phyloP scores from a whole-genome alignment of 2,797 vertebrate species.

The Xenops minutus region DNA sequence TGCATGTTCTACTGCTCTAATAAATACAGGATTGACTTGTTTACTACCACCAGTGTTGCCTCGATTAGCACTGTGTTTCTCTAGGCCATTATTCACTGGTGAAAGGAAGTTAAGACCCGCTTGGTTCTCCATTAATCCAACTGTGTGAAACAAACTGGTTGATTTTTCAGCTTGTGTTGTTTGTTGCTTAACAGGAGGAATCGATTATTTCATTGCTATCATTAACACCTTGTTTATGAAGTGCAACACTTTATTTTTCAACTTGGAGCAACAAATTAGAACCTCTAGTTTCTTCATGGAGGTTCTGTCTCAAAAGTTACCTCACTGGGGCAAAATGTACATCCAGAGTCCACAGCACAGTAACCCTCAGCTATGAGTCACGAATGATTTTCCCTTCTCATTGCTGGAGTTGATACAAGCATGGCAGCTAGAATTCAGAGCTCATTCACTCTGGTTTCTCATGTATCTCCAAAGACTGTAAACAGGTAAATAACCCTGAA shows the following conservation, averaged over 20 bases:
- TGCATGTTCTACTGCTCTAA: constrained; percentile 65
- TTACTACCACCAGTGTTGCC: constrained; percentile 53
- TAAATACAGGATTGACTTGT: constrained; percentile 74
- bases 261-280: not conserved
- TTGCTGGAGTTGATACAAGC: not conserved
- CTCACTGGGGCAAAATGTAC: not conserved
- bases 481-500: not conserved
- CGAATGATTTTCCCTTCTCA: not conserved
- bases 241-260: constrained; percentile 32
- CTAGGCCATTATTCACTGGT: constrained; percentile 48
- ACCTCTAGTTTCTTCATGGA: not conserved
- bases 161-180: constrained; percentile 33
- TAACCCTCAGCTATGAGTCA: not conserved
- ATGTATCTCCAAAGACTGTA: not conserved
- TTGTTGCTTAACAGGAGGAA: constrained; percentile 48
- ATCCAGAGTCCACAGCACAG: not conserved
- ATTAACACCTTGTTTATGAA: constrained; percentile 50
- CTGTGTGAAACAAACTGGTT: constrained; percentile 46
- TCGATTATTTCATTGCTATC: not conserved
- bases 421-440: not conserved
- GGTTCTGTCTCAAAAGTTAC: not conserved
- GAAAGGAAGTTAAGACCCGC: constrained; percentile 20
- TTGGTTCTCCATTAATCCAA: constrained; percentile 42
- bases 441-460: not conserved
- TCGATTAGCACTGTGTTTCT: constrained; percentile 66